Percentiles rank a stretch among this genome's conserved stretches.
Conservation (phyloP, 2,113 vertebrate genomes). For the Rhegmatorhina hoffmannsi region DNA sequence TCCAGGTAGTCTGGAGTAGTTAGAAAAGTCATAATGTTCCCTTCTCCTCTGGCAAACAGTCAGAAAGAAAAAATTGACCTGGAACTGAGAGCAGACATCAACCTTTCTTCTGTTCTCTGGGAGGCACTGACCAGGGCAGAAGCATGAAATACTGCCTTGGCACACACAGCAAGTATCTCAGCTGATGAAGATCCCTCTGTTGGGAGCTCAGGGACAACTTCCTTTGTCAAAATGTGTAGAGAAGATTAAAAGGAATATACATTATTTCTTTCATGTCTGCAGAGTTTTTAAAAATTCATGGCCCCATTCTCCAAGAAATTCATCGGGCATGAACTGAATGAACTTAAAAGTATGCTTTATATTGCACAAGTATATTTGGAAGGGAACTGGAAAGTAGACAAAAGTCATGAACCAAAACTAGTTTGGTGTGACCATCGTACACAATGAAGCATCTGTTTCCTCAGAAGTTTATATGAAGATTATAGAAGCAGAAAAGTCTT, state of each 20-base stretch:
- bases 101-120: neutral
- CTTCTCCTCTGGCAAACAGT: neutral
- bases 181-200: neutral
- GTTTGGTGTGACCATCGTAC: neutral
- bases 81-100: neutral
- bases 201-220: neutral
- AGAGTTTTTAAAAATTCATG: slow-evolving; percentile 30
- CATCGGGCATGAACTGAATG: neutral
- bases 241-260: neutral
- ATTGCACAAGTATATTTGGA: neutral
- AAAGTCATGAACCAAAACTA: neutral
- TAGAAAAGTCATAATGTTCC: neutral
- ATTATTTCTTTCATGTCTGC: neutral
- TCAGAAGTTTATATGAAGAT: neutral
- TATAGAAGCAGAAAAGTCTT: neutral
- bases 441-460: neutral
- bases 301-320: neutral
- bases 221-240: neutral
- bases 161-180: neutral
- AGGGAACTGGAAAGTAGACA: neutral
- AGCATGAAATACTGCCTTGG: neutral
- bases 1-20: neutral
- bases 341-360: neutral
- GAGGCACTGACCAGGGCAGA: neutral
- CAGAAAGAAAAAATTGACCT: neutral